Base-by-base conservation (phyloP, 2,797 vertebrate genomes). In the Orestias chungarensis region DNA sequence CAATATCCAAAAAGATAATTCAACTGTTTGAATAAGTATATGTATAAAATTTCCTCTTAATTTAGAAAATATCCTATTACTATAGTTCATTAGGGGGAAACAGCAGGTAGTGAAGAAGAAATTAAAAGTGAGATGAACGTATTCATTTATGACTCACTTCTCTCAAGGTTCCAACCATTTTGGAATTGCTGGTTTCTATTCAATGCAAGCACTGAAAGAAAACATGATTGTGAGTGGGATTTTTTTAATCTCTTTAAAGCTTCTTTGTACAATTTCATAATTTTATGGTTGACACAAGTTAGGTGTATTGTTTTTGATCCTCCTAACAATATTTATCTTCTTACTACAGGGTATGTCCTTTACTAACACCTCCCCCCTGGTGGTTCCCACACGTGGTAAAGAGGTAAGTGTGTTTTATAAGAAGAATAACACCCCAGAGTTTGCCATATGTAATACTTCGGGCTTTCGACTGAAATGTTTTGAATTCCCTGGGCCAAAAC, bases 351-450 rank as follows among this genome's bases (percentile, higher is more conserved):
- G 94, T 10, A 94, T 95, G 93, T 92, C 92, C 5, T 95, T 85
- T 66, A 95, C 93, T 70, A 95, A 95, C 83, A 93, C 94, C 0
- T 95, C 95, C 70, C 94, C 94, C 6, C 85, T 95, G 55, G 93
- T 95, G 74, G 93, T 95, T 64, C 93, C 94, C 47, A 94, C 94
- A 11, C 90, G 93, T 27, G 93, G 83, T 15, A 95, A 92, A 91
- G 87, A 94, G 89, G 94, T 95, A 76, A 43, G 68, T 46, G 0
- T 73, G 0, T 57, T 33, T 35, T 11, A 23, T 54, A 6, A 8
- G 6, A 17, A 6, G 35, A 52, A 52, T 69, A 42, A 57, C 27
- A 20, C n/a, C 7, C 0, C 17, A 20, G 17, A 49, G 7, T 23
- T 23, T 23, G 47, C 20, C 52, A 55, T 2, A 15, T 18, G 17